phyloP scores from a whole-genome alignment of 2,113 vertebrate species.

The Neodontobutis hainanensis region DNA sequence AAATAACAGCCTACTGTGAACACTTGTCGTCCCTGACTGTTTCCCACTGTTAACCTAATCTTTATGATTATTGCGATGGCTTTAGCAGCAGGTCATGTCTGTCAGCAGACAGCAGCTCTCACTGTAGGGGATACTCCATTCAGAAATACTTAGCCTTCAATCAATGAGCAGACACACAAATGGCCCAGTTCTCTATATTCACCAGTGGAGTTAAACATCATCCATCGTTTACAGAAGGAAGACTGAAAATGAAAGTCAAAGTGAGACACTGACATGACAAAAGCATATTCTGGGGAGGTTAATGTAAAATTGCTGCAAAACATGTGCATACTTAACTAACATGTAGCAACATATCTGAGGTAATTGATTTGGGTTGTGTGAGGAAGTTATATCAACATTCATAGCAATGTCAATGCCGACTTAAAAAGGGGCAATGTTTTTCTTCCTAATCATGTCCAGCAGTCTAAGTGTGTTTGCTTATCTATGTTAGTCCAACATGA shows the following conservation, averaged over 20 bases:
- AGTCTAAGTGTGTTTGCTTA: slow-evolving; percentile 64
- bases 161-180: slow-evolving; percentile 63
- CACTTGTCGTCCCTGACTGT: slow-evolving; percentile 69
- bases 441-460: slow-evolving; percentile 63
- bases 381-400: slow-evolving; percentile 26
- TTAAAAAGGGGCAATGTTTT: slow-evolving; percentile 52
- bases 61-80: slow-evolving; percentile 78
- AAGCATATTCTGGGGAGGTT: slow-evolving; percentile 19
- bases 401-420: slow-evolving; percentile 29
- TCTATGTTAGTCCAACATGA: slow-evolving; percentile 71
- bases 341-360: background rate
- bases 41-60: slow-evolving; percentile 75
- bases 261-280: slow-evolving; percentile 4
- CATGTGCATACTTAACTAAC: slow-evolving; percentile 6
- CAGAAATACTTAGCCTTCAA: slow-evolving; percentile 60
- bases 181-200: slow-evolving; percentile 45
- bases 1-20: slow-evolving; percentile 76
- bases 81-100: slow-evolving; percentile 75
- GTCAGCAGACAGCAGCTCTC: slow-evolving; percentile 70
- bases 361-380: slow-evolving; percentile 10
- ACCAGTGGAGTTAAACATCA: slow-evolving; percentile 33
- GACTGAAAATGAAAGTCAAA: slow-evolving; percentile 6
- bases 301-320: background rate
- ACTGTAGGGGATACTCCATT: slow-evolving; percentile 60
- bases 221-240: slow-evolving; percentile 40